Base-by-base conservation (phyloP, 2,888 invertebrate species). In the Andricus curvator region DNA sequence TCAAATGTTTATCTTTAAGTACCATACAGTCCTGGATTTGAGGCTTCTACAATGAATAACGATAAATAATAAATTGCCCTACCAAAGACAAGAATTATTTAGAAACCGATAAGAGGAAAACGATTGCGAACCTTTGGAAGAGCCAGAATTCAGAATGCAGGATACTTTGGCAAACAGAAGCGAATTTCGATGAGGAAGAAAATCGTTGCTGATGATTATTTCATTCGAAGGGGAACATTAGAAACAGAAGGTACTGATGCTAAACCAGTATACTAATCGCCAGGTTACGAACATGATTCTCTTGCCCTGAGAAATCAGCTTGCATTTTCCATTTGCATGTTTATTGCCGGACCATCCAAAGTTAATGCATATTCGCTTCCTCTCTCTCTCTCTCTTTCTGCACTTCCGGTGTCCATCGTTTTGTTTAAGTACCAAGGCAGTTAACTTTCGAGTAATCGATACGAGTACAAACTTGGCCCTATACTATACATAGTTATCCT, bases 281-380 rank as follows among this genome's bases (percentile, higher is more conserved):
- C 78, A 78, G 79, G 83, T 83, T 86, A 81, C 78, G 80, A 37
- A 33, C 29, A 11, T 48, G 48, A n/a, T 51, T 74, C 51, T 44
- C 15, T 15, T 44, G 44, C 15, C 15, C 29, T n/a, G 56, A 22
- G 74, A 74, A 33, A 74, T 74, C 20, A 83, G 82, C 80, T 79
- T 82, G 81, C 79, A 41, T 82, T 76, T 83, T 83, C 66, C 82
- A 88, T 87, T 86, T 86, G 83, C 87, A 88, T 87, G 83, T 87
- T 88, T 85, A 88, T 86, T 80, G 81, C 65, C 66, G 60, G 78
- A 81, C 80, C 65, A 79, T 81, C 67, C 33, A 33, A 29, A 66
- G 11, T 65, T 64, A 60, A 22, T 48, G 78, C 13, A 11, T 15
- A 11, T 44, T 13, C 13, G 13, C 44, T 15, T 0, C 4, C 4